Base-by-base conservation (phyloP, 2,113 vertebrate genomes). In the Amphiprion ocellaris region DNA sequence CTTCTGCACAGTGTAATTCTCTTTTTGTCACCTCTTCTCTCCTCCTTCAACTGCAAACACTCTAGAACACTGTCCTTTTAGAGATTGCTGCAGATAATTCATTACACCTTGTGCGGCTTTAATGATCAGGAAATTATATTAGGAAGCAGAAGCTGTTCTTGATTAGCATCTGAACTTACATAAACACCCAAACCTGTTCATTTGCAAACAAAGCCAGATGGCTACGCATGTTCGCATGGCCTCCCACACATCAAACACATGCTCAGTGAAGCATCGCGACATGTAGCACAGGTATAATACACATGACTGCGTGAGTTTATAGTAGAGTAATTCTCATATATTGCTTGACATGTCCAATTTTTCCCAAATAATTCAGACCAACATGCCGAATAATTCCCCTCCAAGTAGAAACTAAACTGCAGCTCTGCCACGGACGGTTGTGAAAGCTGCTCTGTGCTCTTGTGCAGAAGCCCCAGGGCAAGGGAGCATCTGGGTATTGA, bases 401-500 rank as follows among this genome's bases (percentile, higher is more conserved):
- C 12, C 9, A 3, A 61, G 37, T 26, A 52, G 59, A 66, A 70
- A 55, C 10, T 19, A 17, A 74, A 56, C 56, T 56, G 53, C 39
- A 5, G 10, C 26, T 3, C 61, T 4, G 12, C 28, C 1, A 1
- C 3, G 33, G 47, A 54, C 17, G 44, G 12, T 21, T 71, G 61
- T 73, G 77, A 59, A 63, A 79, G 74, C 53, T 12, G 79, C 59
- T 54, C 52, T 33, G 49, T 21, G 0, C 73, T 85, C 64, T 66
- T 26, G 69, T 76, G 67, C 73, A 62, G 79, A 74, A 55, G 26
- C 72, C 69, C 59, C 21, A 24, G 62, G 80, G 79, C 72, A 49
- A 23, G 39, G 64, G 66, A 86, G 76, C 87, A 87, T 87, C 78
- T 86, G 86, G 84, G 86, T 85, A 75, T 71, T 74, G 83, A 86